Conservation (phyloP, 1,140 invertebrate species). For the Halesus radiatus region DNA sequence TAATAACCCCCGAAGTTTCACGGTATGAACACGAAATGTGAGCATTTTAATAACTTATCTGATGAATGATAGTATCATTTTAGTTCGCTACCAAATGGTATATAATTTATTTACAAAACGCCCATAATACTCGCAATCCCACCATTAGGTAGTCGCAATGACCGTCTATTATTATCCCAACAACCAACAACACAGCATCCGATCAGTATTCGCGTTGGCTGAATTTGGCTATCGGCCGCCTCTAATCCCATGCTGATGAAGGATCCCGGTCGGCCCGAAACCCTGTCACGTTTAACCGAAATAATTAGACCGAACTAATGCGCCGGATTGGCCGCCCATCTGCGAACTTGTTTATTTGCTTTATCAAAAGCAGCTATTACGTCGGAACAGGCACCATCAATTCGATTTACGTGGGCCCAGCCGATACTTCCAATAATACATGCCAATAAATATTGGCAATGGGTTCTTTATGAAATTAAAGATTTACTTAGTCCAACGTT, state of each 20-base stretch:
- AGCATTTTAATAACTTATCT: no score
- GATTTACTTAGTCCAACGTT: no score
- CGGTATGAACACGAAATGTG: no score
- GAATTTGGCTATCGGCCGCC: not conserved
- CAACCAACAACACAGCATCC: not conserved
- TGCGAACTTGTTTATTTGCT: slow-evolving; percentile 26
- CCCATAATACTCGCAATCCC: no score
- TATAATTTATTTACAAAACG: no score
- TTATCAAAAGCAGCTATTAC: not conserved
- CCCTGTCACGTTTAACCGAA: slow-evolving; percentile 24
- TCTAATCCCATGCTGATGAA: slow-evolving; percentile 10
- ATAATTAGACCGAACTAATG: slow-evolving; percentile 24
- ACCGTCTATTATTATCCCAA: not conserved
- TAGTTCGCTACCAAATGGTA: no score
- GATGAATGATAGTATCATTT: no score
- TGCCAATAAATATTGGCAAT: no score
- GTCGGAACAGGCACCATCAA: not conserved
- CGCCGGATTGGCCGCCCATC: not conserved
- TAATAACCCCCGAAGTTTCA: no score
- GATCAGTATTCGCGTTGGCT: not conserved
- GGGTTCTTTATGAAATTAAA: no score
- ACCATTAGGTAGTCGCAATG: not conserved
- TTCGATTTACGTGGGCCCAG: no score
- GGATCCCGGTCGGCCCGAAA: not conserved
- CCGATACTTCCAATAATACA: no score